Conservation (phyloP, 1,140 invertebrate genomes). For the Hydropsyche tenuis region DNA sequence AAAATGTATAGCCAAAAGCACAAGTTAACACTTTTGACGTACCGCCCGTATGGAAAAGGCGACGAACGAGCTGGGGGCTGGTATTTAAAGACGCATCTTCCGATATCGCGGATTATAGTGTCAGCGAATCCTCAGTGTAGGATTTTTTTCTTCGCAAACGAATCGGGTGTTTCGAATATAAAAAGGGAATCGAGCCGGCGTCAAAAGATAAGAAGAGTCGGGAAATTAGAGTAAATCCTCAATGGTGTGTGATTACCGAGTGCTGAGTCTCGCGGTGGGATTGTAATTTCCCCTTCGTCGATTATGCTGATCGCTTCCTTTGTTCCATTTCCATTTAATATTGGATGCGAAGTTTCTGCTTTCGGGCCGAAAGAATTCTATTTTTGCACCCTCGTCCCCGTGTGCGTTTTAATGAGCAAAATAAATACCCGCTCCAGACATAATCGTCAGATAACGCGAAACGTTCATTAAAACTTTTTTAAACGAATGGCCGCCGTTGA, state of each 20-base stretch:
- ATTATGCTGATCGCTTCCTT: conserved; percentile 44
- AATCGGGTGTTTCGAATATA: conserved; percentile 34
- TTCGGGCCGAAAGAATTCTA: not conserved
- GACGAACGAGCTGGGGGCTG: conserved; percentile 19
- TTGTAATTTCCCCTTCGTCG: conserved; percentile 45
- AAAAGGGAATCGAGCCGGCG: conserved; percentile 37
- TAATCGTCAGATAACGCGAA: conserved; percentile 44
- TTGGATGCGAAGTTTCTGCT: not conserved
- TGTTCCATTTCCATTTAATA: conserved; percentile 29
- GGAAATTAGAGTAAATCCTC: conserved; percentile 49
- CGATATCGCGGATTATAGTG: conserved; percentile 43
- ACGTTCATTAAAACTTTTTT: conserved; percentile 49
- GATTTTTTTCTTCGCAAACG: conserved; percentile 35
- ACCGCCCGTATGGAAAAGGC: conserved; percentile 47
- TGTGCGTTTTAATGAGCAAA: conserved; percentile 30
- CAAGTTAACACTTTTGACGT: conserved; percentile 45
- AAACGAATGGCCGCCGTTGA: not conserved
- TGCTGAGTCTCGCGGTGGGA: conserved; percentile 33
- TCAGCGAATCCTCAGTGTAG: conserved; percentile 33
- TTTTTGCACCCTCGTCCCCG: not conserved
- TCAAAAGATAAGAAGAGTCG: conserved; percentile 47
- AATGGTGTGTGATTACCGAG: conserved; percentile 48
- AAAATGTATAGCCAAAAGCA: not conserved
- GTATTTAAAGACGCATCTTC: conserved; percentile 49
- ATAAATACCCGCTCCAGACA: conserved; percentile 30